Percentiles rank a stretch among this genome's conserved stretches.
Conservation (phyloP, 1,140 invertebrate genomes). For the Rhopalosiphum padi region DNA sequence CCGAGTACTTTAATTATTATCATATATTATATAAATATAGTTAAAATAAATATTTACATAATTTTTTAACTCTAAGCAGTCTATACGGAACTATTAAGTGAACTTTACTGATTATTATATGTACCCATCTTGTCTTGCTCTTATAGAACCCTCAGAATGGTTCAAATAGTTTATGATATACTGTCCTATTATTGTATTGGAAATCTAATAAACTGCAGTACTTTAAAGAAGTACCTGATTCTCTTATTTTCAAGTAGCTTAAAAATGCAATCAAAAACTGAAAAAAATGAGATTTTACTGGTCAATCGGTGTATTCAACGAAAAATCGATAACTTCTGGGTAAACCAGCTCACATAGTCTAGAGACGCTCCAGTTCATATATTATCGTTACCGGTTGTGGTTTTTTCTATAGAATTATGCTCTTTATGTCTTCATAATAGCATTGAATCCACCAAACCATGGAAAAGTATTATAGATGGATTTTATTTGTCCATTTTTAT, state of each 20-base stretch:
- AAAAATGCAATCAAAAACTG: not conserved
- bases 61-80: not conserved
- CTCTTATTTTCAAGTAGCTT: not conserved
- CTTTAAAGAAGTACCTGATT: not conserved
- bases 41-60: not conserved
- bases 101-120: not conserved
- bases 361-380: not conserved
- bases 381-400: not conserved
- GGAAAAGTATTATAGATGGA: not conserved
- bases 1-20: too few relatives aligned
- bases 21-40: not conserved
- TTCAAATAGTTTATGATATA: too few relatives aligned
- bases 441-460: not conserved
- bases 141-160: too few relatives aligned
- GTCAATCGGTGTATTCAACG: not conserved
- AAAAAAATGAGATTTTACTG: not conserved
- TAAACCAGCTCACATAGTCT: not conserved
- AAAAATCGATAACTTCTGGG: not conserved
- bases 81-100: not conserved
- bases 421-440: not conserved
- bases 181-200: not conserved
- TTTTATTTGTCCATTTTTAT: not conserved
- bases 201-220: not conserved
- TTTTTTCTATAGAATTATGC: not conserved
- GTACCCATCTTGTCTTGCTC: not conserved